These are phyloP conservation scores for Oncorhynchus masou DNA, from an alignment of 2,113 vertebrate genomes.

Conservation along the genomic window DNA sequence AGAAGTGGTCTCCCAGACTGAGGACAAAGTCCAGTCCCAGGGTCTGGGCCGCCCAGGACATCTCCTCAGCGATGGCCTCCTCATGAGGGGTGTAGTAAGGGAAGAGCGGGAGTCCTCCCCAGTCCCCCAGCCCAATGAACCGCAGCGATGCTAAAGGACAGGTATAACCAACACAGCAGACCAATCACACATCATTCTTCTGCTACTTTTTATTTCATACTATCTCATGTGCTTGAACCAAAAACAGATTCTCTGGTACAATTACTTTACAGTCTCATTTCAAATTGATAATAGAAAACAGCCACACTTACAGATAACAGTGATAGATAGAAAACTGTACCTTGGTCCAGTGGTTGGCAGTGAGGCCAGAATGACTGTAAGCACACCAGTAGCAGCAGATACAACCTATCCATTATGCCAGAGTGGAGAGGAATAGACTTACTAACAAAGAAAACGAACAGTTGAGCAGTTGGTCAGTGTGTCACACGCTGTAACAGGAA, in stretches of 20 bases:
- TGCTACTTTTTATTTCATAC: background rate
- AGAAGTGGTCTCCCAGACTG: slow-evolving; percentile 73
- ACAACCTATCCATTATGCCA: slow-evolving; percentile 34
- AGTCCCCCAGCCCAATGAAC: slow-evolving; percentile 67
- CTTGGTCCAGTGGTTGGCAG: slow-evolving; percentile 33
- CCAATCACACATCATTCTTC: background rate
- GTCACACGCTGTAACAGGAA: slow-evolving; percentile 3
- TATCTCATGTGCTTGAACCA: background rate
- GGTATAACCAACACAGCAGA: slow-evolving; percentile 2
- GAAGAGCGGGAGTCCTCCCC: slow-evolving; percentile 60
- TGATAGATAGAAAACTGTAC: slow-evolving; percentile 19
- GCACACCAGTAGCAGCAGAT: slow-evolving; percentile 18
- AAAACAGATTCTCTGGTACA: background rate
- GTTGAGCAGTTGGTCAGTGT: background rate
- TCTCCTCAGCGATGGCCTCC: slow-evolving; percentile 50
- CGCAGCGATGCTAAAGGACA: slow-evolving; percentile 44
- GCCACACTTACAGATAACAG: background rate
- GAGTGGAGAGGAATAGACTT: background rate
- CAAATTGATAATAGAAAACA: background rate
- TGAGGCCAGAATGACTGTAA: slow-evolving; percentile 17
- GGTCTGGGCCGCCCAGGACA: slow-evolving; percentile 43
- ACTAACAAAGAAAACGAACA: background rate
- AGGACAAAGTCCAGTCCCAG: slow-evolving; percentile 65
- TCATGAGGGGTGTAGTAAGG: slow-evolving; percentile 62
- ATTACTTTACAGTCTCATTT: background rate